Base-by-base conservation (phyloP, 2,113 vertebrate genomes). In the Thalassarche chlororhynchos region DNA sequence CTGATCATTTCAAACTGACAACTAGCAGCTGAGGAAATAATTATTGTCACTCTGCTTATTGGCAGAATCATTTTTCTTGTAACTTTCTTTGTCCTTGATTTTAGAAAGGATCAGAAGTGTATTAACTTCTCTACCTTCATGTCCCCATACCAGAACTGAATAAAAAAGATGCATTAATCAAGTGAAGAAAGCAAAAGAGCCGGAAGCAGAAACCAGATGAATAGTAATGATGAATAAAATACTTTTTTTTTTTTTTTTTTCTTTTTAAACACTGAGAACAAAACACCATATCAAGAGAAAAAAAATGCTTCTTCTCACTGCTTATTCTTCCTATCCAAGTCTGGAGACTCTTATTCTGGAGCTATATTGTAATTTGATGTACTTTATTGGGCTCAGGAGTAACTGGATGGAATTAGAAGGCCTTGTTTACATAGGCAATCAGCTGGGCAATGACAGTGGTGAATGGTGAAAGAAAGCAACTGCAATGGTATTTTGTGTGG, bases 241-340 rank as follows among this genome's bases (percentile, higher is more conserved):
- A 16, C 3, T 11, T 17, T 9, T 1, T 18, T 10, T 46, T 46
- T 46, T 17, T 10, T 1, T 1, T 61, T 57, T 42, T 77, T 13
- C 1, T 42, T 65, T 89, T 85, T 55, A 46, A 62, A 55, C 5
- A 19, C 5, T 60, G 26, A 66, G 29, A 47, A 34, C 78, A 93
- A 60, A 57, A 61, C 23, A n/a, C 2, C 4, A 4, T n/a, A 68
- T 68, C 13, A 83, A 74, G 26, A 13, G 18, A 9, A 47, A 28
- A n/a, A 80, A 65, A 36, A 12, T 36, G 8, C 3, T 54, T 28
- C 36, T 61, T 52, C n/a, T 83, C 32, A 42, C 16, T 57, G 25
- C 5, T n/a, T 87, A 23, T 17, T 91, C 49, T 93, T 74, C 14
- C 12, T 76, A 5, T 69, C 11, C 34, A 80, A 46, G 8, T 12